Conservation (phyloP, 2,888 invertebrate species). For the Harpalus rubripes region DNA sequence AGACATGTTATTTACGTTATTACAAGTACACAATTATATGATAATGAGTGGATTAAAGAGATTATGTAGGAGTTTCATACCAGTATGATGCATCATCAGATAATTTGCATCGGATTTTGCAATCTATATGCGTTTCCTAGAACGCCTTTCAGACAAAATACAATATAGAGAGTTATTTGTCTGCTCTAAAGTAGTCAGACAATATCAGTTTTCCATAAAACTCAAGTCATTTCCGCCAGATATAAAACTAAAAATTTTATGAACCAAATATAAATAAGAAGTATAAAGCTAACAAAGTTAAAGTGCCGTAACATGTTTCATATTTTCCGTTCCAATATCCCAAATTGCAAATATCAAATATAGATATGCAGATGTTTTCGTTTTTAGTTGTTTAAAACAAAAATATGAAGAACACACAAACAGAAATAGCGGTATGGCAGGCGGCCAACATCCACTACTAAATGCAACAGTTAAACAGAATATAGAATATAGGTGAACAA, state of each 20-base stretch:
- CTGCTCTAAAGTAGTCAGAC: background rate
- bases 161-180: slow-evolving; percentile 7
- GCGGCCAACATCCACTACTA: slow-evolving; percentile 23
- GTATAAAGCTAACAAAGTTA: background rate
- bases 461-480: slow-evolving; percentile 30
- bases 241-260: slow-evolving; percentile 25
- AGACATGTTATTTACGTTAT: background rate
- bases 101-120: slow-evolving; percentile 40
- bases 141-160: slow-evolving; percentile 1
- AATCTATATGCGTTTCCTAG: slow-evolving; percentile 2
- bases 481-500: slow-evolving; percentile 54
- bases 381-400: slow-evolving; percentile 23
- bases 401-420: slow-evolving; percentile 16
- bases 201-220: slow-evolving; percentile 16
- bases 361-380: slow-evolving; percentile 17
- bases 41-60: slow-evolving; percentile 14
- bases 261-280: slow-evolving; percentile 14
- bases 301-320: slow-evolving; percentile 10
- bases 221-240: background rate
- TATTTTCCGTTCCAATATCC: slow-evolving; percentile 31
- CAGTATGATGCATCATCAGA: slow-evolving; percentile 17
- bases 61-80: slow-evolving; percentile 36
- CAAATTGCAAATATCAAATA: slow-evolving; percentile 37
- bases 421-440: slow-evolving; percentile 42
- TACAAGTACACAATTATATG: slow-evolving; percentile 11